Evolutionary conservation across 1,140 invertebrate species (phyloP), one percentile per base, ranked within the genome.

Genomic region (Hycleus cichorii): DNA sequence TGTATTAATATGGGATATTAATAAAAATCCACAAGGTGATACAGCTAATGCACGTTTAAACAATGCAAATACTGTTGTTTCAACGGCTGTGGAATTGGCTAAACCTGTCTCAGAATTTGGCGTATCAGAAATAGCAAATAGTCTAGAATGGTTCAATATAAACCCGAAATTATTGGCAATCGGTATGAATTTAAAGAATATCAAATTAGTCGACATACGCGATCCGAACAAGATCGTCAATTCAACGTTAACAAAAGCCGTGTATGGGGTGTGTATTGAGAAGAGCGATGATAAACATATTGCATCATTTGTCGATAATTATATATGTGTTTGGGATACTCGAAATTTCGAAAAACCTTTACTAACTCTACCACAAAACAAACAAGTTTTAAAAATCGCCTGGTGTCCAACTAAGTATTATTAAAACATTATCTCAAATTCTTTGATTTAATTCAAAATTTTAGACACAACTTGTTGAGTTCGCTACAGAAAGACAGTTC

Each of bases 201-300:
- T 97, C 4, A 90, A 90, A 76, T 80, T 97, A n/a, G 89, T 90
- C 72, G 95, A 97, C 75, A 79, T 95, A 0, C 80, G 93, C 84
- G 89, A 92, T 78, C 78, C 81, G 10, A 81, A 81, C 54, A 87
- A 88, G 72, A 80, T 85, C 47, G 81, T 85, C 50, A 84, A 82
- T 67, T 78, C 82, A 10, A 84, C 89, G n/a, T 78, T 82, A 26
- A 91, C 90, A 1, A 93, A 93, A 74, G 85, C 87, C 47, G 90
- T 95, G 9, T 85, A 85, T 73, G 92, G 91, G 43, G 77, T 93
- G 6, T 81, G 83, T 48, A 83, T 91, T 3, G 90, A 93, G 71
- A 84, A 86, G 10, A 79, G 85, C 68, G 87, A 86, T 68, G 83
- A 87, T 65, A 83, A 86, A 73, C 82, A 88, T 69, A 68, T 96